phyloP scores from a whole-genome alignment of 2,797 vertebrate species.

The Neostethus bicornis region DNA sequence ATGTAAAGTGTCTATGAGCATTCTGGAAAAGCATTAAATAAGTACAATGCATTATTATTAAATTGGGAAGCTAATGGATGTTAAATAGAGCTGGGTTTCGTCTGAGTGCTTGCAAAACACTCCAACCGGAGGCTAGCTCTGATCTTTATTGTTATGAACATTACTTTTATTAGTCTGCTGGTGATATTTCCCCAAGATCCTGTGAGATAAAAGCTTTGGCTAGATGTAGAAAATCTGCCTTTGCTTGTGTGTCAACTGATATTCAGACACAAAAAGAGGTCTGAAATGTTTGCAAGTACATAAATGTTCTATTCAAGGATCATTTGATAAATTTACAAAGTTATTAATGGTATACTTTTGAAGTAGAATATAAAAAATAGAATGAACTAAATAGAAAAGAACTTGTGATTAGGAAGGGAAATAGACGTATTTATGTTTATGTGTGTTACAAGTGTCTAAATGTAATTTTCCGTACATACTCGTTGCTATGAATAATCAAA shows the following conservation, averaged over 20 bases:
- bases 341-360: background rate
- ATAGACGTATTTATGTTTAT: too few species aligned
- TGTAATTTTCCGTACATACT: too few species aligned
- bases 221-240: background rate
- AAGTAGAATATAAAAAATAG: too few species aligned
- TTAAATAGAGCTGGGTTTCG: constrained; percentile 56
- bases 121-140: constrained; percentile 18
- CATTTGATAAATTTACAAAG: background rate
- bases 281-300: background rate
- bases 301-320: too few species aligned
- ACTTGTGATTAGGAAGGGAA: too few species aligned
- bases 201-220: background rate
- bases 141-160: constrained; percentile 15
- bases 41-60: too few species aligned
- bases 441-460: too few species aligned
- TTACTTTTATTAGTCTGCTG: constrained; percentile 15
- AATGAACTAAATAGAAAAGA: too few species aligned
- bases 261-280: background rate
- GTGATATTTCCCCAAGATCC: background rate
- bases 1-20: too few species aligned
- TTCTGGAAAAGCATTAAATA: too few species aligned
- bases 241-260: background rate
- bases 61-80: constrained; percentile 47
- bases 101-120: constrained; percentile 19
- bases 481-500: too few species aligned